Evolutionary conservation across 2,888 invertebrate genomes (phyloP), one percentile per base, ranked within the genome.

Genomic region (Eupithecia pulchellata): DNA sequence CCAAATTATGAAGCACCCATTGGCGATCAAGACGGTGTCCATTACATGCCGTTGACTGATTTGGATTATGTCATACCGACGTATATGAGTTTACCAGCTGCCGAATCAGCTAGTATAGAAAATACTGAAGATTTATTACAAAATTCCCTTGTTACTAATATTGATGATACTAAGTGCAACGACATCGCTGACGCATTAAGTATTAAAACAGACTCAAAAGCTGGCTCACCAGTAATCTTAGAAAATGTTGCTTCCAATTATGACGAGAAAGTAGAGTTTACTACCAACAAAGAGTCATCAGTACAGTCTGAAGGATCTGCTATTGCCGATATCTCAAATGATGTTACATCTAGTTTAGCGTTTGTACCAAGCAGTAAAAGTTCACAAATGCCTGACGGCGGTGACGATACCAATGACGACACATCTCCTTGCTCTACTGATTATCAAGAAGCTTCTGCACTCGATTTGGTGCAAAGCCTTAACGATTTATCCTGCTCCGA

Each of bases 371-470:
- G 86, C 79, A 94, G 93, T 86, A 91, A 90, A 88, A 91, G 91
- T 85, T 92, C 91, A 70, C 90, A 89, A 74, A 82, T 84, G 74
- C 85, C 86, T 68, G 83, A 84, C 66, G 84, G 84, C 73, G 84
- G 84, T 25, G 93, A 92, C 74, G 90, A 91, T 77, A 94, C 94
- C 13, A 92, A 91, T 83, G 91, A 90, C 67, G 91, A 91, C 69
- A 94, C 93, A 14, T 94, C 93, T 32, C 91, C 94, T 13, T 92
- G 94, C 79, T 94, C 94, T 52, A 93, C 93, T 1, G 94, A 94
- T 80, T 94, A 94, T 76, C 94, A 93, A 62, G 94, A 94, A 81
- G 94, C 94, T 9, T 94, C 94, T 14, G 93, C 94, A 4, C 85
- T 93, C 62, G 93, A 93, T 78, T 78, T 91, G 78, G 88, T 88